These are phyloP conservation scores for Rousettus madagascariensis DNA, from an alignment of 2,797 vertebrate species.

Conservation along the genomic window DNA sequence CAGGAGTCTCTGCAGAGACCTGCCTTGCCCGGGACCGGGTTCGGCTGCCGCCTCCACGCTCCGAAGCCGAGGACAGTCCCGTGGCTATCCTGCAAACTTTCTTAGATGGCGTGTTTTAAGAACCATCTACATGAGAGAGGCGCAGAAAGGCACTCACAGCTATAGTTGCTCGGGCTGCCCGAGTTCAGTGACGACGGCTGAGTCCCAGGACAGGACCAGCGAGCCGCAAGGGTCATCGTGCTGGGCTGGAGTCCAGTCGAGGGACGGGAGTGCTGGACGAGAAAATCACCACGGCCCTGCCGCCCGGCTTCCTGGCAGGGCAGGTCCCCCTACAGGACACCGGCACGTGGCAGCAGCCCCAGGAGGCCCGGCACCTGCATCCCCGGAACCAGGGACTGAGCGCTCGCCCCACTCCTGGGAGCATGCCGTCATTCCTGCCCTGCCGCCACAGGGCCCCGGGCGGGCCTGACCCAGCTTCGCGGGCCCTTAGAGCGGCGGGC, in stretches of 20 bases:
- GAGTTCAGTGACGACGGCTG: neutral
- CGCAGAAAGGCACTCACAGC: neutral
- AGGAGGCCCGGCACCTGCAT: neutral
- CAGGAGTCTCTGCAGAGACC: neutral
- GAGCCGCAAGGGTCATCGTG: neutral
- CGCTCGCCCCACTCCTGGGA: neutral
- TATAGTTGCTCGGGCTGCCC: neutral
- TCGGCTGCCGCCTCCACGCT: fast-evolving
- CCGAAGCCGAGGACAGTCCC: neutral
- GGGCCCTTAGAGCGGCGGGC: neutral
- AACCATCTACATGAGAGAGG: neutral
- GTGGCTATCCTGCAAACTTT: neutral
- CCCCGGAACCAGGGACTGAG: neutral
- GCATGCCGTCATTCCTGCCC: fast-evolving
- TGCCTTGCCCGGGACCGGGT: fast-evolving
- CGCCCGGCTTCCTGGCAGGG: neutral
- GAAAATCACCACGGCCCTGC: neutral
- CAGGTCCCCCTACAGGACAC: neutral
- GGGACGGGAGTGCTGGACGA: too few species aligned
- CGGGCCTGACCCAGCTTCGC: neutral
- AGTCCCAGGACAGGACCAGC: neutral
- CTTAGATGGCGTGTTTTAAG: neutral
- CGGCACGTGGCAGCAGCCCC: neutral
- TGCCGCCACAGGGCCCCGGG: neutral
- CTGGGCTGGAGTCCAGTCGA: neutral